phyloP scores from a whole-genome alignment of 1,140 invertebrate genomes.

The Caenorhabditis brenneri region DNA sequence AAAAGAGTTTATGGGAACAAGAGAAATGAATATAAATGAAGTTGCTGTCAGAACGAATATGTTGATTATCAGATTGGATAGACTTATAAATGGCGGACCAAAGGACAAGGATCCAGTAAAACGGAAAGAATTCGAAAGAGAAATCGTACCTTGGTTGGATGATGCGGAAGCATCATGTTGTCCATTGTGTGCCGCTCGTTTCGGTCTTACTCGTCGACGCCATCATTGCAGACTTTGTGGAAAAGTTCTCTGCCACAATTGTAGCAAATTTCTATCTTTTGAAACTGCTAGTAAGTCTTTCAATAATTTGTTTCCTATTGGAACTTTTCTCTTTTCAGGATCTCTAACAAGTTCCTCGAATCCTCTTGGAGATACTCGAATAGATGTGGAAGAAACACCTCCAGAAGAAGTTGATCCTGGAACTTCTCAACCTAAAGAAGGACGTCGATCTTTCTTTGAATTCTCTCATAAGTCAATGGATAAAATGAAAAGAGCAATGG shows the following conservation, averaged over 20 bases:
- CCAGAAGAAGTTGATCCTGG: not conserved
- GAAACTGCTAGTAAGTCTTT: slow-evolving; percentile 81
- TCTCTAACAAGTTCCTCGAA: slow-evolving; percentile 75
- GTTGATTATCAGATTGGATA: slow-evolving; percentile 88
- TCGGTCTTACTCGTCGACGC: slow-evolving; percentile 84
- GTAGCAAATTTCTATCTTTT: slow-evolving; percentile 85
- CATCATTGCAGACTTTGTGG: slow-evolving; percentile 97
- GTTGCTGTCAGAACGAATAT: slow-evolving; percentile 94
- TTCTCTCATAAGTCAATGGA: slow-evolving; percentile 12
- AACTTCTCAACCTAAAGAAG: not conserved
- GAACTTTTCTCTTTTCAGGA: slow-evolving; percentile 72
- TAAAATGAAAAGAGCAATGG: slow-evolving; percentile 28
- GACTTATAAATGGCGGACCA: slow-evolving; percentile 83
- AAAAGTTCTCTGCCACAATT: slow-evolving; percentile 89
- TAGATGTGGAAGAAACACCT: not conserved
- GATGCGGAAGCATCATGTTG: slow-evolving; percentile 87
- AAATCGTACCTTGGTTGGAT: slow-evolving; percentile 89
- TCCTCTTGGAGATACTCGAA: not conserved
- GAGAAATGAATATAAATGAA: slow-evolving; percentile 81
- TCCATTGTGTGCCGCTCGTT: slow-evolving; percentile 85
- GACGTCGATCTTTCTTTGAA: not conserved
- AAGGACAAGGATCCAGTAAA: slow-evolving; percentile 77
- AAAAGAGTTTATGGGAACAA: slow-evolving; percentile 78
- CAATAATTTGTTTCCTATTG: slow-evolving; percentile 23
- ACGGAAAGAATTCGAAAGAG: slow-evolving; percentile 81